Evolutionary conservation across 2,113 vertebrate species (phyloP).

Genomic region (Micronisus gabar): DNA sequence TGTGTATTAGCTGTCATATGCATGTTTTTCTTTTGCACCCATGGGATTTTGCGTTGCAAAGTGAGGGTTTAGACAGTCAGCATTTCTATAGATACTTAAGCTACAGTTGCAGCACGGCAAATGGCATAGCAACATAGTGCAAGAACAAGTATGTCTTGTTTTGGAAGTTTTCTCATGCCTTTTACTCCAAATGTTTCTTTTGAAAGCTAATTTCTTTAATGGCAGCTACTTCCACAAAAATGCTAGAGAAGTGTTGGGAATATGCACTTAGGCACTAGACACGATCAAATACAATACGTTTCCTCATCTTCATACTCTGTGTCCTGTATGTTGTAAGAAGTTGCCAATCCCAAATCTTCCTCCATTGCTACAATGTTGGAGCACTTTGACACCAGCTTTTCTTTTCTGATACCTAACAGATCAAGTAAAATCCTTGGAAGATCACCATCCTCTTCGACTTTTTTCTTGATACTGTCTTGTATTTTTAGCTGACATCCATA

Average conservation of each 20-base stretch:
- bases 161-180: background rate
- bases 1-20: background rate
- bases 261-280: background rate
- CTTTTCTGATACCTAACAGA: background rate
- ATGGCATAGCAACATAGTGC: background rate
- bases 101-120: background rate
- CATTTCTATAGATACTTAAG: background rate
- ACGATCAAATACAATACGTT: background rate
- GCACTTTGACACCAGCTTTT: background rate
- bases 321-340: background rate
- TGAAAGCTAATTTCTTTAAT: background rate
- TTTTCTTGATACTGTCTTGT: background rate
- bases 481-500: background rate
- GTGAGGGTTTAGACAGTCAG: background rate
- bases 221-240: background rate
- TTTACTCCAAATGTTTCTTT: background rate
- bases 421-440: background rate
- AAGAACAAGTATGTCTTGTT: background rate
- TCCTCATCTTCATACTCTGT: background rate
- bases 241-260: rapidly evolving
- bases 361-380: rapidly evolving
- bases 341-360: background rate
- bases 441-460: background rate
- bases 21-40: background rate
- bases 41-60: background rate